Evolutionary conservation across 2,888 invertebrate genomes (phyloP).

Genomic region (Lamellibrachia satsuma): DNA sequence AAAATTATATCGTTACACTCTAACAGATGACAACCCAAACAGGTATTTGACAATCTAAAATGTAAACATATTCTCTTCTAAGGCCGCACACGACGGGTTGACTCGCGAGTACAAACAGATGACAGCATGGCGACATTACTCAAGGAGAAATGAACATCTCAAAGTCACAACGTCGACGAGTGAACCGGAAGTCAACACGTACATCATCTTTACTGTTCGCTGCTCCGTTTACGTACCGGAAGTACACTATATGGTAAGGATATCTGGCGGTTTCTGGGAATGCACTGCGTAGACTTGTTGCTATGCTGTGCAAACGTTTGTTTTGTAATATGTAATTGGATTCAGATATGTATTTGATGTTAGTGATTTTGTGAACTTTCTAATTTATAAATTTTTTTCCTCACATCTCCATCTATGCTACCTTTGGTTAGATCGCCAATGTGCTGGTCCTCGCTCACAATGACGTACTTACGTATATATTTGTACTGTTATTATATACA

Average conservation of each 20-base stretch:
- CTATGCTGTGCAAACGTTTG: no score
- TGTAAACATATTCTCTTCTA: not conserved
- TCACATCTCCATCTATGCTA: no score
- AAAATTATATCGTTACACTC: not conserved
- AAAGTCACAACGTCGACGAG: constrained; percentile 85
- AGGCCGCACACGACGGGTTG: constrained; percentile 17
- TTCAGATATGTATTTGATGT: no score
- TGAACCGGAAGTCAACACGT: constrained; percentile 66
- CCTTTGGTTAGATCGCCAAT: no score
- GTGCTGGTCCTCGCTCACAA: no score
- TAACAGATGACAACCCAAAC: not conserved
- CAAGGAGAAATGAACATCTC: constrained; percentile 83
- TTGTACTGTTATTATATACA: no score
- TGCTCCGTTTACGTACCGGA: constrained; percentile 17
- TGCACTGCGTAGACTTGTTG: not conserved
- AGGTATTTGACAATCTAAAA: not conserved
- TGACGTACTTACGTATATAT: no score
- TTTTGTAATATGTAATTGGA: no score
- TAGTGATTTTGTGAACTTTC: no score
- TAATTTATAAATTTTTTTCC: no score
- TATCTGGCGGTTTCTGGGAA: not conserved
- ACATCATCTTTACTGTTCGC: not conserved
- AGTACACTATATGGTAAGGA: constrained; percentile 7
- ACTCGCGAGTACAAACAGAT: not conserved
- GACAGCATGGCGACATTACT: constrained; percentile 72